Conservation (phyloP, 1,140 invertebrate genomes). For the Platorchestia sp. region DNA sequence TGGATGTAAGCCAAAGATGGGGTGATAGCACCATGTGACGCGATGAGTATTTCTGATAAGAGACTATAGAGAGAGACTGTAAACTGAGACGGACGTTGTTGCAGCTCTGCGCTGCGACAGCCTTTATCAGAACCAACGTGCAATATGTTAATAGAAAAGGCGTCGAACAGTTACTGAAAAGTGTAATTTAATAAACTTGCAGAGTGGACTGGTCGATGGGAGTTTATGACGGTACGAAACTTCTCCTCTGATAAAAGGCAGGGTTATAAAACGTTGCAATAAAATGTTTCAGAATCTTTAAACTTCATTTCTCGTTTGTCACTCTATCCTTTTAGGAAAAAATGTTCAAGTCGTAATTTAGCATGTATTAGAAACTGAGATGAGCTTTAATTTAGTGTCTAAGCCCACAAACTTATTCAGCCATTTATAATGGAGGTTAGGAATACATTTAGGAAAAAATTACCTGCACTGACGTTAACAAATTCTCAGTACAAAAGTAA, state of each 20-base stretch:
- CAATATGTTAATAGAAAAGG: conserved; percentile 36
- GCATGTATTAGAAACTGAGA: no score
- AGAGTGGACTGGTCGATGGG: neutral
- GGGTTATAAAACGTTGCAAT: neutral
- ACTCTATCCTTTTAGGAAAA: no score
- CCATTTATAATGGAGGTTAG: no score
- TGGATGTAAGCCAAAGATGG: conserved; percentile 54
- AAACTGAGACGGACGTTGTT: conserved; percentile 27
- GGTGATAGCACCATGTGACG: conserved; percentile 42
- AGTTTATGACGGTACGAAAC: neutral
- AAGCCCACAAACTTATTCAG: no score
- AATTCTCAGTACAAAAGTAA: no score
- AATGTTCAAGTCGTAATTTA: no score
- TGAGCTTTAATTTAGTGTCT: no score
- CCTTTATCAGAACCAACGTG: neutral
- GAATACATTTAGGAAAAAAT: no score
- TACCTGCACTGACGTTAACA: no score
- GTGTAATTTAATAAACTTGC: neutral
- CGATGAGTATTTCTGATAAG: conserved; percentile 48
- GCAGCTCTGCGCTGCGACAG: neutral
- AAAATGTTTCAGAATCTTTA: no score
- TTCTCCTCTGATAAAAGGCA: neutral
- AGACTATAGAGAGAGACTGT: conserved; percentile 37
- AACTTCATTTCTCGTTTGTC: no score
- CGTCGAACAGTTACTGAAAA: neutral